phyloP scores from a whole-genome alignment of 2,797 vertebrate genomes.

The Gymnopithys bicolor region DNA sequence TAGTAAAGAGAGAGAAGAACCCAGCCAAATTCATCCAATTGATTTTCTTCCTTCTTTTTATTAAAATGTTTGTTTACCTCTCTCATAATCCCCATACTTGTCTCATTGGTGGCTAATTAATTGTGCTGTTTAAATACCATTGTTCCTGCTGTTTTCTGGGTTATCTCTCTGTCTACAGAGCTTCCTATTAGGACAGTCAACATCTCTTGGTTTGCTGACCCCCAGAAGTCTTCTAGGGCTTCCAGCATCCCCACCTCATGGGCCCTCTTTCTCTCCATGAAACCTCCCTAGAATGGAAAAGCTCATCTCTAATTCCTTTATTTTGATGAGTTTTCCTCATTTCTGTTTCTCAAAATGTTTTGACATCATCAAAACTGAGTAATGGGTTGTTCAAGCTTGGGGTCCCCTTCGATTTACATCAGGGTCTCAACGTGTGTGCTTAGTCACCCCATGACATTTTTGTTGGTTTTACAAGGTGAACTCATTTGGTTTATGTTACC shows the following conservation, averaged over 20 bases:
- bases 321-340: not conserved
- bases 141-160: not conserved
- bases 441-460: not conserved
- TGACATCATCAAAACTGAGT: not conserved
- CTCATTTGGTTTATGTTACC: not conserved
- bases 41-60: not conserved
- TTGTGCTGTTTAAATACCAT: not conserved
- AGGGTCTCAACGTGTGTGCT: rapidly evolving
- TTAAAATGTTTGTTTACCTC: slow-evolving; percentile 1
- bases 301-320: not conserved
- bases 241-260: not conserved
- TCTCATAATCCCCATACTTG: not conserved
- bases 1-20: not conserved
- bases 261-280: not conserved
- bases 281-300: not conserved
- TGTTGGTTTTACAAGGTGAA: not conserved
- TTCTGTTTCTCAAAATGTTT: not conserved
- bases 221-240: not conserved
- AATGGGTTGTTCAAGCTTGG: not conserved
- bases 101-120: not conserved
- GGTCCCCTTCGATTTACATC: not conserved
- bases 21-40: not conserved
- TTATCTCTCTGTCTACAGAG: not conserved
- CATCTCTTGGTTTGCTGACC: not conserved
- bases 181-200: not conserved